phyloP scores from a whole-genome alignment of 2,797 vertebrate species.

The Neosalanx taihuensis region DNA sequence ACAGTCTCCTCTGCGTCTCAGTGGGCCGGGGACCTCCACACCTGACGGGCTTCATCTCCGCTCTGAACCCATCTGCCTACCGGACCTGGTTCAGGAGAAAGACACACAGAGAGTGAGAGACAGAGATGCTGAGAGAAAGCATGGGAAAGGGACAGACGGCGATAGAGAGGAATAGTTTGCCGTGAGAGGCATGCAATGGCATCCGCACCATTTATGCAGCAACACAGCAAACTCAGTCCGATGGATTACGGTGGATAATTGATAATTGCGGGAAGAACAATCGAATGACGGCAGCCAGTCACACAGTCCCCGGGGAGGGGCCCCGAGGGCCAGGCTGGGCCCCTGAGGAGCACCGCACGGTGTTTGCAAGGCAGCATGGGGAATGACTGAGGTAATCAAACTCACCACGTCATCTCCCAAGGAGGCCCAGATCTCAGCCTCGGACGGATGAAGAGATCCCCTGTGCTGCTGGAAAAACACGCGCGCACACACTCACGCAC shows the following conservation, averaged over 20 bases:
- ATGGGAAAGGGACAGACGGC: background rate
- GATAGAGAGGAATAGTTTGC: background rate
- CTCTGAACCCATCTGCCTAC: conserved; percentile 32
- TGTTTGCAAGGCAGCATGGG: background rate
- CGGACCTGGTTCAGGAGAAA: conserved; percentile 14
- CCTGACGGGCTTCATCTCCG: conserved; percentile 50
- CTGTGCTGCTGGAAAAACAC: background rate
- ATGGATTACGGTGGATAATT: conserved; percentile 31
- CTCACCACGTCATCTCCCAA: background rate
- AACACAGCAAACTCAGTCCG: conserved; percentile 33
- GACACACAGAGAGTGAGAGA: background rate
- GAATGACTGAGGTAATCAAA: background rate
- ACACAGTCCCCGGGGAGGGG: background rate
- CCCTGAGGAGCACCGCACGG: background rate
- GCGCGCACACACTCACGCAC: conserved; percentile 8
- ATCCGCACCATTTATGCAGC: conserved; percentile 14
- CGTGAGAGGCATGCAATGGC: conserved; percentile 21
- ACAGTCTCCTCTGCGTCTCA: conserved; percentile 30
- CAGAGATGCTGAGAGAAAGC: background rate
- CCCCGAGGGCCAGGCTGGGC: background rate
- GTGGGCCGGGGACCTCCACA: conserved; percentile 12
- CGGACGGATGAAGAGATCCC: background rate
- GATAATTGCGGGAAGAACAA: conserved; percentile 38
- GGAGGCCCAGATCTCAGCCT: background rate
- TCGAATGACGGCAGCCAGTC: conserved; percentile 31